Percentiles rank a stretch among this genome's conserved stretches.
Conservation (phyloP, 2,113 vertebrate species). For the Stegostoma tigrinum region DNA sequence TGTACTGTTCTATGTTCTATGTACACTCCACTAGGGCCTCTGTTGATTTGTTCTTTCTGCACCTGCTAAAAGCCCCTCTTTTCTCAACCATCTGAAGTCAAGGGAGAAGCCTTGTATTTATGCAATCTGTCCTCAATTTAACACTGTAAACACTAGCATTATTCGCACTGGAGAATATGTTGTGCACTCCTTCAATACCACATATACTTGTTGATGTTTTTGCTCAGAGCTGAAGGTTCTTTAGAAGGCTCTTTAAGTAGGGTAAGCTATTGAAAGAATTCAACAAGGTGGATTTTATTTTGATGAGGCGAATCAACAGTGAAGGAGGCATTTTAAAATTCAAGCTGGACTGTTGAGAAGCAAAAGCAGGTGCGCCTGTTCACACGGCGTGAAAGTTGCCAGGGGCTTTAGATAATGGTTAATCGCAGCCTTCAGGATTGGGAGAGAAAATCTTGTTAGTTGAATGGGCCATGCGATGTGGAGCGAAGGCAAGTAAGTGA, state of each 20-base stretch:
- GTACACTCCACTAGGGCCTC: too few relatives aligned
- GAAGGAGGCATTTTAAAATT: neutral
- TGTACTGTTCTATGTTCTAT: too few relatives aligned
- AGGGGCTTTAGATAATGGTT: neutral
- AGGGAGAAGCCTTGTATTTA: neutral
- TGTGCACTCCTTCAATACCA: neutral
- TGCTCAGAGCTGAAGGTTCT: neutral
- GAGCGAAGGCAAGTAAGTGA: neutral
- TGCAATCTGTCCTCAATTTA: neutral
- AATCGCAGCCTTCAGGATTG: neutral
- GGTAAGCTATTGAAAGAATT: neutral
- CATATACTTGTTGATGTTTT: neutral
- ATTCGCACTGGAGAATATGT: neutral
- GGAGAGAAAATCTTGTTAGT: neutral
- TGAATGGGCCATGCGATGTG: neutral
- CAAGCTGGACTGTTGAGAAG: neutral
- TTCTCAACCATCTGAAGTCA: neutral
- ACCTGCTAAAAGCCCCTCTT: too few relatives aligned
- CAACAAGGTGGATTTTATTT: neutral
- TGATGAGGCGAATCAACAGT: neutral
- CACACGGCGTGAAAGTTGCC: neutral
- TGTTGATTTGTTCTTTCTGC: too few relatives aligned
- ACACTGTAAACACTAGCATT: neutral
- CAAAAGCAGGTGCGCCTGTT: neutral
- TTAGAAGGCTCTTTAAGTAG: neutral